Percentiles rank a stretch among this genome's conserved stretches.
Conservation (phyloP, 2,888 invertebrate genomes). For the Melieria omissa region DNA sequence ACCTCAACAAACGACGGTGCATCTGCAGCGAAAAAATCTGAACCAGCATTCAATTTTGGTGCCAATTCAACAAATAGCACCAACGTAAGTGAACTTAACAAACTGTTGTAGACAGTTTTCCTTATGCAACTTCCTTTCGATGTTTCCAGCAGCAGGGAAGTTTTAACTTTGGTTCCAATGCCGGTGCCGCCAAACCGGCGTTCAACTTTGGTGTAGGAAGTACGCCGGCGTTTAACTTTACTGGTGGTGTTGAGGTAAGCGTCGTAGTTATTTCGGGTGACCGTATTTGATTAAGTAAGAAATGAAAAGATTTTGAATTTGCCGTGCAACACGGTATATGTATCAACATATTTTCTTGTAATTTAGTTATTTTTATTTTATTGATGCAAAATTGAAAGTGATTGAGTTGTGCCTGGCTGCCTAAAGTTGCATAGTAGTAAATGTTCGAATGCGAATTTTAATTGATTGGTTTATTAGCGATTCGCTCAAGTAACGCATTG, state of each 20-base stretch:
- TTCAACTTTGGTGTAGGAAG: conserved; percentile 56
- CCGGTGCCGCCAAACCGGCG: conserved; percentile 49
- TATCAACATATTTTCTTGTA: background rate
- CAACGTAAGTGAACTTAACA: conserved; percentile 33
- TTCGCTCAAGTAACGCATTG: no score
- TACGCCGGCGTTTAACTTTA: conserved; percentile 58
- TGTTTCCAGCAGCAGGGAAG: conserved; percentile 37
- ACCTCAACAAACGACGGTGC: conserved; percentile 46
- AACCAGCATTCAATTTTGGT: conserved; percentile 50
- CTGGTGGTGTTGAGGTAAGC: conserved; percentile 52
- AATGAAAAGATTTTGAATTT: no score
- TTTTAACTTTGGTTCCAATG: conserved; percentile 44
- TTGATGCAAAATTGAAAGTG: background rate
- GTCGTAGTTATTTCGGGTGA: no score
- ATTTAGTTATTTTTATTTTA: background rate
- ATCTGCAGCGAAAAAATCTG: conserved; percentile 53
- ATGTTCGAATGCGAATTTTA: no score
- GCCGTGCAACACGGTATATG: no score
- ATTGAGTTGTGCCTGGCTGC: background rate
- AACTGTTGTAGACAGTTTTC: background rate
- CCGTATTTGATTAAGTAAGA: no score
- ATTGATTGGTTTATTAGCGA: no score
- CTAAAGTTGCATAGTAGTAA: no score
- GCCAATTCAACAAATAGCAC: background rate
- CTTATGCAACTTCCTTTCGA: background rate